These are phyloP conservation scores for Sanderia malayensis DNA, from an alignment of 30 jellyfish, hydroid and myxozoan species.

Conservation along the genomic window DNA sequence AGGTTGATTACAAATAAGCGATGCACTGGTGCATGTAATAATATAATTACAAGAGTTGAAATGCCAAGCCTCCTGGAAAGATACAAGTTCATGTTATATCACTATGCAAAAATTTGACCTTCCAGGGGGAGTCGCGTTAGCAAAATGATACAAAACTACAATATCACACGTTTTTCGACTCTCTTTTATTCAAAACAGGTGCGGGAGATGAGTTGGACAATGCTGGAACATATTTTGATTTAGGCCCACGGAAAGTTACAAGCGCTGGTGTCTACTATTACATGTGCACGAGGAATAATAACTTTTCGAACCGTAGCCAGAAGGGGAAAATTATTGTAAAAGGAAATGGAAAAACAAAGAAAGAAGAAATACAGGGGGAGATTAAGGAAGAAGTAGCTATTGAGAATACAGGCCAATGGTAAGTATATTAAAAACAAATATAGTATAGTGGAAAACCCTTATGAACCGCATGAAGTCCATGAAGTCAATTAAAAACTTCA, in stretches of 20 bases:
- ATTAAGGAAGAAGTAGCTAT: background rate
- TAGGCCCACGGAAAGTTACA: constrained; percentile 74
- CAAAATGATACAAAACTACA: too few species aligned
- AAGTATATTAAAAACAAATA: too few species aligned
- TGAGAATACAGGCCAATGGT: background rate
- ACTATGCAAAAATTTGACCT: too few species aligned
- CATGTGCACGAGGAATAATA: constrained; percentile 68
- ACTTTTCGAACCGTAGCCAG: constrained; percentile 69
- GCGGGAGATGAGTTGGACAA: constrained; percentile 48
- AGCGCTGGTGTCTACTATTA: constrained; percentile 50
- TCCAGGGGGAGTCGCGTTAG: too few species aligned
- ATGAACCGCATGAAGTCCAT: too few species aligned
- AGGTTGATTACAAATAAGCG: too few species aligned
- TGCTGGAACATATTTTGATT: constrained; percentile 71
- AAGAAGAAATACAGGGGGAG: constrained; percentile 8
- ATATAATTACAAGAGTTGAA: too few species aligned
- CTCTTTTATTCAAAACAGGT: constrained; percentile 7
- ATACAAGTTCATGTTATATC: too few species aligned
- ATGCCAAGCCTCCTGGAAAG: too few species aligned
- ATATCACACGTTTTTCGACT: background rate
- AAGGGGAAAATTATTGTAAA: constrained; percentile 64
- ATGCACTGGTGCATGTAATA: too few species aligned
- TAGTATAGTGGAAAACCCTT: too few species aligned
- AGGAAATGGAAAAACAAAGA: background rate
- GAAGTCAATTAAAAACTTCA: too few species aligned